Conservation (phyloP, 2,113 vertebrate species). For the Hippocampus mohnikei region DNA sequence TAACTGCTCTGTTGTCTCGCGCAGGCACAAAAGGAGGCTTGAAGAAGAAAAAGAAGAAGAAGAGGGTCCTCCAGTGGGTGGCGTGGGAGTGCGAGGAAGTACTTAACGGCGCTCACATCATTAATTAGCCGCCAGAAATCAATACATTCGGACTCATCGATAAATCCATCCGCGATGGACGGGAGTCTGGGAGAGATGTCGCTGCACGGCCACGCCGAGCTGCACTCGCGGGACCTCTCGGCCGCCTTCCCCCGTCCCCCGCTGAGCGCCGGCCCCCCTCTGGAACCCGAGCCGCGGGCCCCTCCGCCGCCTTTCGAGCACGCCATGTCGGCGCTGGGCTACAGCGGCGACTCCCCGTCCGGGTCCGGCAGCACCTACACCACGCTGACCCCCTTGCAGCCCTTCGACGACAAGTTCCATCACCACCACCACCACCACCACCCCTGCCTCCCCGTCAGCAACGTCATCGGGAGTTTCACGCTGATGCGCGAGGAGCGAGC, state of each 20-base stretch:
- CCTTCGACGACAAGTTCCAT: conserved; percentile 95
- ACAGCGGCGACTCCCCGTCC: conserved; percentile 77
- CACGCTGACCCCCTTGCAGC: conserved; percentile 93
- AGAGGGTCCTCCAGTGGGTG: not conserved
- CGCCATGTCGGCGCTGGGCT: conserved; percentile 76
- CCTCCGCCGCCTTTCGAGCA: conserved; percentile 64
- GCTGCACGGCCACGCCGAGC: conserved; percentile 73
- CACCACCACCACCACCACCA: conserved; percentile 79
- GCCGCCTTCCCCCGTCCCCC: conserved; percentile 76
- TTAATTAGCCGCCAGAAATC: conserved; percentile 72
- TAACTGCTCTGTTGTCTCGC: conserved; percentile 42
- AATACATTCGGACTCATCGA: conserved; percentile 68
- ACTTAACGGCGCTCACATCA: conserved; percentile 71
- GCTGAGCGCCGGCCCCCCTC: conserved; percentile 69
- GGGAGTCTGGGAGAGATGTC: conserved; percentile 77
- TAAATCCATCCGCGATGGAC: conserved; percentile 73
- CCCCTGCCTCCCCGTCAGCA: conserved; percentile 83
- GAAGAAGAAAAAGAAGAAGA: not conserved
- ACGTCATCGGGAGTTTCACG: conserved; percentile 94
- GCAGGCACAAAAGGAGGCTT: conserved; percentile 53
- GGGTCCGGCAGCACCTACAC: conserved; percentile 86
- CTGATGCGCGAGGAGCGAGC: conserved; percentile 89
- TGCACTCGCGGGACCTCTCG: conserved; percentile 75
- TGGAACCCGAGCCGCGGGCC: conserved; percentile 72
- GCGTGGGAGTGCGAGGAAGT: conserved; percentile 57